phyloP scores from a whole-genome alignment of 2,888 invertebrate species.

The Lampropteryx suffumata region DNA sequence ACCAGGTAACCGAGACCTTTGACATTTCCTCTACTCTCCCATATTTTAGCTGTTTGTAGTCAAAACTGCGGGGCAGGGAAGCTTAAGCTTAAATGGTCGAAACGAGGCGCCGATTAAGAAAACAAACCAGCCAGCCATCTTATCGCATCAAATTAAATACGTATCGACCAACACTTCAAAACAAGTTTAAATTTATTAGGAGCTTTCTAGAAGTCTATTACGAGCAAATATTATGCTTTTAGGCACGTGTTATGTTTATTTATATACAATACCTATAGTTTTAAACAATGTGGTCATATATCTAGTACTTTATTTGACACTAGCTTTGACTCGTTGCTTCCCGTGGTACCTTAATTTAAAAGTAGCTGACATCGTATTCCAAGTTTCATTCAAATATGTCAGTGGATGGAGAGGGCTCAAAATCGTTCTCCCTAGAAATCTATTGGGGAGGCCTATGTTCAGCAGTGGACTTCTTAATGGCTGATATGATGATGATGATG shows the following conservation, averaged over 20 bases:
- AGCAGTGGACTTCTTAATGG: too few species aligned
- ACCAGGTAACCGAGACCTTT: conserved; percentile 50
- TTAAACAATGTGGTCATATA: conserved; percentile 7
- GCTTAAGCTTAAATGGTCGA: conserved; percentile 43
- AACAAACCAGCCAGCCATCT: conserved; percentile 63
- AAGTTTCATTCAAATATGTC: too few species aligned
- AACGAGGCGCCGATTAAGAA: conserved; percentile 65
- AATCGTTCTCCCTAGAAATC: too few species aligned
- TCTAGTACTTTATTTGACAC: not conserved
- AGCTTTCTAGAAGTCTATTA: conserved; percentile 31
- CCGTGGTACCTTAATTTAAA: too few species aligned
- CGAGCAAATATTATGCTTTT: conserved; percentile 24
- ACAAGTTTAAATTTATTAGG: conserved; percentile 34
- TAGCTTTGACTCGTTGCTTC: too few species aligned
- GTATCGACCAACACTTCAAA: conserved; percentile 31
- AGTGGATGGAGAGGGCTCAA: too few species aligned
- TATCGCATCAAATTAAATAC: conserved; percentile 55
- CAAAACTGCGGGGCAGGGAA: conserved; percentile 30
- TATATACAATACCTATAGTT: conserved; percentile 32
- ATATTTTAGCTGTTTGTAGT: conserved; percentile 22
- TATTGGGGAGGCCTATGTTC: too few species aligned
- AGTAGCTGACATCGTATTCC: too few species aligned
- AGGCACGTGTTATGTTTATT: conserved; percentile 21
- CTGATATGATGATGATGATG: too few species aligned
- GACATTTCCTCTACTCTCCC: conserved; percentile 39